Base-by-base conservation (phyloP, 2,888 invertebrate genomes). In the Lasioglossum marginatum region DNA sequence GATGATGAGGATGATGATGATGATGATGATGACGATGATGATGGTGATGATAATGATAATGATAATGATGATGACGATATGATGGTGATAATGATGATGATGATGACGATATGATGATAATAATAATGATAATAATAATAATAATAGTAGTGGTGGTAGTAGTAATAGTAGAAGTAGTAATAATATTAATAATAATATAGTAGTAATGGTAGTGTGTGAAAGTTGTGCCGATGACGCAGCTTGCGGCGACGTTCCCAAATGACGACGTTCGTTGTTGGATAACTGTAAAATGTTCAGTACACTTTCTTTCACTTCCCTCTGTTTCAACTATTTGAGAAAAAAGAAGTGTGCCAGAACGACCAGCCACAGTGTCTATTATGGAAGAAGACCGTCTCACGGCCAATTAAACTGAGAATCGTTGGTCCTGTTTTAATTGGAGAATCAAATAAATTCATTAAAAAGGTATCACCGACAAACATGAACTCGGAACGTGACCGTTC, bases 161-260 rank as follows among this genome's bases (percentile, higher is more conserved):
- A 57, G 57, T 82, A 79, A 27, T 57, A 77, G 8, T 8, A 23
- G 23, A 2, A 52, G 8, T 57, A 57, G 10, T 63, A 63, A 5
- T 63, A 63, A 71, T 70, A 79, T 34, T 78, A 79, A 75, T 87
- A 66, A 68, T 82, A 79, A 74, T 60, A 77, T 52, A 77, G 73
- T 70, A 78, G 77, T 75, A 75, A 85, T 87, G 75, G 88, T 90
- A 83, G 88, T 91, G 91, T 91, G 89, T 91, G 88, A 88, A 90
- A 93, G 94, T 95, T 95, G 95, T 95, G 95, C 95, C 95, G 95
- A 95, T 95, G 95, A 95, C 95, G 95, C 95, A 95, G 95, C 95
- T 95, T 94, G 94, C 94, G 93, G 94, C 93, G 94, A 94, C 93
- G 93, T 94, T 94, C 94, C 94, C 94, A 94, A 93, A 93, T 92